Conservation (phyloP, 1,140 invertebrate genomes). For the Drosophila willistoni region DNA sequence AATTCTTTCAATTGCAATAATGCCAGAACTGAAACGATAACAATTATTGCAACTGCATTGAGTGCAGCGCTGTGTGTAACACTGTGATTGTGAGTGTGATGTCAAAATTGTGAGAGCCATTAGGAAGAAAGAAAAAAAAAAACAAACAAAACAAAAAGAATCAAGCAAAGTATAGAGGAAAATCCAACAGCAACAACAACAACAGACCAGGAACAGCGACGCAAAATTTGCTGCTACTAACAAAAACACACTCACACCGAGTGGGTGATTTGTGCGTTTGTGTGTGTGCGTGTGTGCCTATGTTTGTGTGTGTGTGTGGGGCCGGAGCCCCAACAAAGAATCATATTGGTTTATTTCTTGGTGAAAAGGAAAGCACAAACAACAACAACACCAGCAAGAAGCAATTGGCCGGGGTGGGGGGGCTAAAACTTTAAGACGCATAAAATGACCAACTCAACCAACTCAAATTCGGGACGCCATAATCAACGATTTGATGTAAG, state of each 20-base stretch:
- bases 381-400: not conserved
- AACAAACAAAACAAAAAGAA: too few species aligned
- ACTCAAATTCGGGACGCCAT: slow-evolving; percentile 75
- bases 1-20: slow-evolving; percentile 4
- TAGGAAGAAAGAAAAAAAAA: not conserved
- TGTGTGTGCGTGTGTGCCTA: not conserved
- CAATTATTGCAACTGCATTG: slow-evolving; percentile 8
- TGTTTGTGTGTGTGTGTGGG: not conserved
- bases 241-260: slow-evolving; percentile 6
- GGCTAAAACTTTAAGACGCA: slow-evolving; percentile 34
- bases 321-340: slow-evolving; percentile 11
- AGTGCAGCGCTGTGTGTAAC: slow-evolving; percentile 1
- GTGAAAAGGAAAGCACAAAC: slow-evolving; percentile 5
- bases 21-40: not conserved
- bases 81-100: not conserved
- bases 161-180: too few species aligned
- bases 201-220: not conserved
- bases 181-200: too few species aligned
- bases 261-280: not conserved
- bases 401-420: not conserved
- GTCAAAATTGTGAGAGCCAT: slow-evolving; percentile 2
- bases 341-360: slow-evolving; percentile 2
- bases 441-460: slow-evolving; percentile 80
- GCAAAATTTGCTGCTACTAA: not conserved
- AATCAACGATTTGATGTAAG: slow-evolving; percentile 72